phyloP scores from a whole-genome alignment of 2,797 vertebrate genomes.

The Cryptoblepharus egeriae region DNA sequence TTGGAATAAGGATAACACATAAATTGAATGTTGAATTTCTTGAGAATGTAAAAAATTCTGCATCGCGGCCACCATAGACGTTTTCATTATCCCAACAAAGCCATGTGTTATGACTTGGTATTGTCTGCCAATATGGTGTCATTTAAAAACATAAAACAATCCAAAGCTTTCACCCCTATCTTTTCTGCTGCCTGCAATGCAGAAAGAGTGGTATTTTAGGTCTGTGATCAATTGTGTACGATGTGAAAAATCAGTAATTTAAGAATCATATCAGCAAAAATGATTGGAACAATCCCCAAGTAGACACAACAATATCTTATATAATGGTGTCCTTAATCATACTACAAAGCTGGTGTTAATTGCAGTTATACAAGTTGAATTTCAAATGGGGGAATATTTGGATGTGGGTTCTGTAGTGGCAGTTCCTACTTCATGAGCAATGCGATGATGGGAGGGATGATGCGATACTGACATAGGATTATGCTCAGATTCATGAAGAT shows the following conservation, averaged over 20 bases:
- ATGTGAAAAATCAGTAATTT: constrained; percentile 65
- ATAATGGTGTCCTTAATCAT: constrained; percentile 61
- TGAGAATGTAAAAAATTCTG: accelerated
- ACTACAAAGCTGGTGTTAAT: constrained; percentile 67
- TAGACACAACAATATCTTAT: constrained; percentile 44
- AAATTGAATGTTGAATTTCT: accelerated
- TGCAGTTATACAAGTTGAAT: constrained; percentile 60
- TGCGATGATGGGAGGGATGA: constrained; percentile 52
- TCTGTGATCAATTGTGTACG: constrained; percentile 64
- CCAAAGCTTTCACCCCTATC: constrained; percentile 38
- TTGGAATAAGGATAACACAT: neutral
- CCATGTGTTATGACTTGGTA: constrained; percentile 2
- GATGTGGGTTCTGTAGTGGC: constrained; percentile 59
- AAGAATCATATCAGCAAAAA: constrained; percentile 61
- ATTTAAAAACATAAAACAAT: constrained; percentile 46
- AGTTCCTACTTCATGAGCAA: constrained; percentile 65
- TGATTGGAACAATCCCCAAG: constrained; percentile 57
- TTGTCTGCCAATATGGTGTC: constrained; percentile 33
- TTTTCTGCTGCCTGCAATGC: constrained; percentile 46
- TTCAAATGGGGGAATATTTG: constrained; percentile 67
- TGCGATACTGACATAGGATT: constrained; percentile 55
- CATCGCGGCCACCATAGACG: accelerated
- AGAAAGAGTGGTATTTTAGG: constrained; percentile 60
- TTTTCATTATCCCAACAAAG: constrained; percentile 21
- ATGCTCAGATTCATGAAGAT: constrained; percentile 55